These are phyloP conservation scores for Chaitophorus viminalis DNA, from an alignment of 2,888 invertebrate species.

Conservation along the genomic window DNA sequence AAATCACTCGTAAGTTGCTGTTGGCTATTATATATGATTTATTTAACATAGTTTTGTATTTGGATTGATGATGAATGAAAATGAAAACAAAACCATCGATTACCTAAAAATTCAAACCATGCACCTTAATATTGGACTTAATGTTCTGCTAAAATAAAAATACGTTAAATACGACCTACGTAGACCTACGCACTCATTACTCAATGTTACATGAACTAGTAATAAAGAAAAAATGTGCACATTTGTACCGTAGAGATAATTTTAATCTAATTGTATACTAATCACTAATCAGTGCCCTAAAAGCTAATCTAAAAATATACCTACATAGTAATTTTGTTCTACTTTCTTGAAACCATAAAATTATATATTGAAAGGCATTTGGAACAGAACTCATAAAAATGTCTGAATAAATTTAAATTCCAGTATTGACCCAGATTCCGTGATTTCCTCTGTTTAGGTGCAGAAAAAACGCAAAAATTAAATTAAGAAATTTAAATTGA, in stretches of 20 bases:
- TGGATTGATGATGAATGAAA: background rate
- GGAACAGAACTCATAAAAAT: too few relatives aligned
- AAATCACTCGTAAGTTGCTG: background rate
- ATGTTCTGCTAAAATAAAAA: too few relatives aligned
- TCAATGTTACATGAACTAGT: background rate
- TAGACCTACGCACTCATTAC: background rate
- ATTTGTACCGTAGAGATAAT: background rate
- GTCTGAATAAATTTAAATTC: too few relatives aligned
- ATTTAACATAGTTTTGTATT: background rate
- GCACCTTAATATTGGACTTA: background rate
- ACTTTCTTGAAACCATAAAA: background rate
- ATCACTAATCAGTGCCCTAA: background rate
- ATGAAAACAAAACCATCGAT: background rate
- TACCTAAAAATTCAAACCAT: background rate
- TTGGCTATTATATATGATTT: background rate
- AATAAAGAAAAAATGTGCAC: background rate
- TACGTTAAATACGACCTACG: too few relatives aligned
- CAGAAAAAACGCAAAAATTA: too few relatives aligned
- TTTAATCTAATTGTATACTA: background rate
- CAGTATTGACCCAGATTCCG: too few relatives aligned
- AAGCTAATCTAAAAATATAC: background rate
- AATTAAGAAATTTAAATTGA: too few relatives aligned
- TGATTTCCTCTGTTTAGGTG: too few relatives aligned
- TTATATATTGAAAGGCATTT: too few relatives aligned
- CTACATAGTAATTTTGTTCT: background rate